Percentiles rank a stretch among this genome's conserved stretches.
Evolutionary conservation across 1,140 invertebrate species (phyloP).

Genomic region (Linepithema humile): DNA sequence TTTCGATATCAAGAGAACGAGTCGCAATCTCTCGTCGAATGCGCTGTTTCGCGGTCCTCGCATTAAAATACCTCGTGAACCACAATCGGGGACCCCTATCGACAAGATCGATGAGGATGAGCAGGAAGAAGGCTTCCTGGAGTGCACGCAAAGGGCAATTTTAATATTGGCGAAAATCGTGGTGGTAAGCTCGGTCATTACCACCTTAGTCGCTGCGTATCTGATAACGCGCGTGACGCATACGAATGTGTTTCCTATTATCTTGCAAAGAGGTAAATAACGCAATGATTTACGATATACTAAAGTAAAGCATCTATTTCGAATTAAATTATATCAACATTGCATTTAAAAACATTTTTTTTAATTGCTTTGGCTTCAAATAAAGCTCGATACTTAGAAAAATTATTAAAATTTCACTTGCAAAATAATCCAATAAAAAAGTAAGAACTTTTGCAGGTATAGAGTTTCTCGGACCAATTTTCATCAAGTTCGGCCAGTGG

Average conservation of each 20-base stretch:
- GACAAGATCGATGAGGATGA: not conserved
- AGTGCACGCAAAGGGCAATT: slow-evolving; percentile 18
- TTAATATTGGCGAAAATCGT: slow-evolving; percentile 55
- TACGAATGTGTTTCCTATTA: slow-evolving; percentile 16
- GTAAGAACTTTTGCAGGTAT: slow-evolving; percentile 70
- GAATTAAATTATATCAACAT: not conserved
- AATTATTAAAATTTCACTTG: not conserved
- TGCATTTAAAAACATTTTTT: too few species aligned
- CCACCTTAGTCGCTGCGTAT: slow-evolving; percentile 45
- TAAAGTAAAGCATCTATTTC: not conserved
- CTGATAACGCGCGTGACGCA: slow-evolving; percentile 54
- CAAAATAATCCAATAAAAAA: not conserved
- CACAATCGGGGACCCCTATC: not conserved
- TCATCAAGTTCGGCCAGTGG: slow-evolving; percentile 86
- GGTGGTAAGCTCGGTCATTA: slow-evolving; percentile 55
- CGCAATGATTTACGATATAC: not conserved
- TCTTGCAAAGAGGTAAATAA: slow-evolving; percentile 64
- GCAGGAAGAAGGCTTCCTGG: slow-evolving; percentile 5
- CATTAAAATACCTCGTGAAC: not conserved
- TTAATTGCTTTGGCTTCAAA: not conserved
- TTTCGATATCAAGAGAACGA: not conserved
- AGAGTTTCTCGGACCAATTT: slow-evolving; percentile 83
- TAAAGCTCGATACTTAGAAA: not conserved
- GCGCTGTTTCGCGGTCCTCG: slow-evolving; percentile 12
- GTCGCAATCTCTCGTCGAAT: slow-evolving; percentile 12